A percentile compares a stretch with the other conserved stretches of the same genome.
Evolutionary conservation across 2,888 invertebrate species (phyloP).

Genomic region (Watsonalla cultraria): DNA sequence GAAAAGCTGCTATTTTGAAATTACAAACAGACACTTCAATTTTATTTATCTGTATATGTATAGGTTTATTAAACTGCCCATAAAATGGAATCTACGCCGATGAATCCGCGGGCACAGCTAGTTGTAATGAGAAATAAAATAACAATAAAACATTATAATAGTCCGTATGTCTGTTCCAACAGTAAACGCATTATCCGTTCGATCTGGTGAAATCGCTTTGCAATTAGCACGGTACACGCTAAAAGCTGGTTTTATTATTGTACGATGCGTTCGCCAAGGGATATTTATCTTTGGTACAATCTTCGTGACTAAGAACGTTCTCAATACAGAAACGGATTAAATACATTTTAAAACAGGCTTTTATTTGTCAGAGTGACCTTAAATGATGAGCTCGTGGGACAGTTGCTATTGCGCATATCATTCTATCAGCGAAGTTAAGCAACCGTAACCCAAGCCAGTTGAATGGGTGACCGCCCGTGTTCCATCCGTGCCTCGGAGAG

Average conservation of each 20-base stretch:
- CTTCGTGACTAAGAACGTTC: conserved; percentile 12
- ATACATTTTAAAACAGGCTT: neutral
- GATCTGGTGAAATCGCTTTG: conserved; percentile 29
- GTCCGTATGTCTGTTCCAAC: conserved; percentile 13
- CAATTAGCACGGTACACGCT: conserved; percentile 39
- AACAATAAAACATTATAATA: conserved; percentile 1
- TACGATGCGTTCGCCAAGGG: conserved; percentile 31
- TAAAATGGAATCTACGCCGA: no score
- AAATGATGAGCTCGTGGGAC: no score
- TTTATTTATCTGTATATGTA: no score
- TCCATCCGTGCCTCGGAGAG: no score
- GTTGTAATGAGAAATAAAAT: neutral
- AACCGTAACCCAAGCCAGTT: no score
- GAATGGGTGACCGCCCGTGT: no score
- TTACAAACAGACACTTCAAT: no score
- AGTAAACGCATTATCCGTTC: conserved; percentile 25
- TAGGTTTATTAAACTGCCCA: no score
- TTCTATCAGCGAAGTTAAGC: no score
- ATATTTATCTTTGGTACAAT: conserved; percentile 24
- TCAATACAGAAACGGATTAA: neutral
- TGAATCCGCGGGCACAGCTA: neutral
- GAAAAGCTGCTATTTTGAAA: no score
- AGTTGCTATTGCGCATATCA: no score
- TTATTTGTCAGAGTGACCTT: neutral
- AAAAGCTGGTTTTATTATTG: conserved; percentile 37